These are phyloP conservation scores for Drosophila asahinai DNA, from an alignment of 1,140 invertebrate species.

Conservation along the genomic window DNA sequence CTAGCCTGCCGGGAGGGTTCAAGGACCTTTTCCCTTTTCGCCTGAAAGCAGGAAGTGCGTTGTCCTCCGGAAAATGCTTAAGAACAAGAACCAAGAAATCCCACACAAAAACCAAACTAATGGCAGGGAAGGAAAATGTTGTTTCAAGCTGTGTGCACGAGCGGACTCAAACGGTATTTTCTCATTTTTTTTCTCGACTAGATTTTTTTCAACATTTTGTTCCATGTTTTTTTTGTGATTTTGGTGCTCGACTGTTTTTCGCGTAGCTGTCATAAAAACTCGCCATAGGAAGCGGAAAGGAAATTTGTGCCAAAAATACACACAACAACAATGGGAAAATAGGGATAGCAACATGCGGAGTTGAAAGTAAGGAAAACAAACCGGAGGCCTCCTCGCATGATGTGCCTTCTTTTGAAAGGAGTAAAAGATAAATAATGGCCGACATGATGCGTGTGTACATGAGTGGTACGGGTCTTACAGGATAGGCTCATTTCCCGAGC, in stretches of 20 bases:
- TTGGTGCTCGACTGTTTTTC: constrained; percentile 45
- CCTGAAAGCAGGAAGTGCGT: constrained; percentile 56
- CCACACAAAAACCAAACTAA: constrained; percentile 67
- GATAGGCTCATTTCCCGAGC: constrained; percentile 38
- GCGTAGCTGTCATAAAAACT: constrained; percentile 78
- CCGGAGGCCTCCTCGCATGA: constrained; percentile 15
- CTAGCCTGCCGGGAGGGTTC: constrained; percentile 3
- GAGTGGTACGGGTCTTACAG: not conserved
- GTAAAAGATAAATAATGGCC: constrained; percentile 80
- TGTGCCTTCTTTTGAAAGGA: constrained; percentile 61
- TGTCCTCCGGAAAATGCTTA: constrained; percentile 43
- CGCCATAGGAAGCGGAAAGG: constrained; percentile 71
- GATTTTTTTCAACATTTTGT: constrained; percentile 23
- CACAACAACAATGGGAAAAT: constrained; percentile 40
- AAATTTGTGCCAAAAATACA: constrained; percentile 63
- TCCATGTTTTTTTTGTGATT: constrained; percentile 21
- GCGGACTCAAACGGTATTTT: constrained; percentile 76
- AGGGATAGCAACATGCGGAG: constrained; percentile 43
- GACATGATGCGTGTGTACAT: constrained; percentile 63
- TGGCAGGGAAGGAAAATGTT: constrained; percentile 75
- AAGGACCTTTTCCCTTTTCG: constrained; percentile 13
- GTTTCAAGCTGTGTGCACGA: constrained; percentile 82
- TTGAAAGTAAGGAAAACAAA: constrained; percentile 40
- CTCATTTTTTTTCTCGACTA: constrained; percentile 34
- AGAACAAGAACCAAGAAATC: constrained; percentile 40